Evolutionary conservation across 2,113 vertebrate species (phyloP).

Genomic region (Nibea albiflora): DNA sequence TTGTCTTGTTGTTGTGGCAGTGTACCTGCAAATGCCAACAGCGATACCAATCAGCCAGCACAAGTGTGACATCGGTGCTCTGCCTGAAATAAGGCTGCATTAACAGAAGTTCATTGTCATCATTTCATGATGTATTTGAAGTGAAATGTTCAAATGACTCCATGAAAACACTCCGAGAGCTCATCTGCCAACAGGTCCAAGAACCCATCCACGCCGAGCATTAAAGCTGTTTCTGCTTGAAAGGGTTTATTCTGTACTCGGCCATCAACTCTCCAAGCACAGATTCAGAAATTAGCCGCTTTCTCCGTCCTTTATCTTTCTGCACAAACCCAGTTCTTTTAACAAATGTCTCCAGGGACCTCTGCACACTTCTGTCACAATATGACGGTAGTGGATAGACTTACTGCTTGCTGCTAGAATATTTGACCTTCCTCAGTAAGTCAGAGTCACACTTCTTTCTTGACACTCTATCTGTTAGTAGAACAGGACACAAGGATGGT

Average conservation of each 20-base stretch:
- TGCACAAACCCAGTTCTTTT: constrained; percentile 12
- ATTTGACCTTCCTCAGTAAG: constrained; percentile 36
- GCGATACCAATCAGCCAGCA: not conserved
- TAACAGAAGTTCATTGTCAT: not conserved
- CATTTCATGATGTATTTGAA: not conserved
- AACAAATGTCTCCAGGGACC: constrained; percentile 24
- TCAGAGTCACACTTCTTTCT: constrained; percentile 35
- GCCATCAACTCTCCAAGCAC: not conserved
- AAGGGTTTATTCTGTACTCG: not conserved
- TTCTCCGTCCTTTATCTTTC: not conserved
- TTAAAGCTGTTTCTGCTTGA: not conserved
- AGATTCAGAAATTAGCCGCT: not conserved
- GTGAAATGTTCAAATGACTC: not conserved
- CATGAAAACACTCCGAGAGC: not conserved
- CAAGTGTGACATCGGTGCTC: not conserved
- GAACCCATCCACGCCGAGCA: not conserved
- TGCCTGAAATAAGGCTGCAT: not conserved
- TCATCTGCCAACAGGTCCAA: not conserved
- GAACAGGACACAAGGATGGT: not conserved
- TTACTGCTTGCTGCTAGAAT: not conserved
- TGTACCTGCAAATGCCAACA: not conserved
- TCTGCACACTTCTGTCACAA: constrained; percentile 40
- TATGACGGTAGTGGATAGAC: constrained; percentile 16
- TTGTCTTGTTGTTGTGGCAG: not conserved
- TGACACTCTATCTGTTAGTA: constrained; percentile 2